Evolutionary conservation across 1,140 invertebrate species (phyloP), one percentile per base, ranked within the genome.

Genomic region (Notospermus geniculatus): DNA sequence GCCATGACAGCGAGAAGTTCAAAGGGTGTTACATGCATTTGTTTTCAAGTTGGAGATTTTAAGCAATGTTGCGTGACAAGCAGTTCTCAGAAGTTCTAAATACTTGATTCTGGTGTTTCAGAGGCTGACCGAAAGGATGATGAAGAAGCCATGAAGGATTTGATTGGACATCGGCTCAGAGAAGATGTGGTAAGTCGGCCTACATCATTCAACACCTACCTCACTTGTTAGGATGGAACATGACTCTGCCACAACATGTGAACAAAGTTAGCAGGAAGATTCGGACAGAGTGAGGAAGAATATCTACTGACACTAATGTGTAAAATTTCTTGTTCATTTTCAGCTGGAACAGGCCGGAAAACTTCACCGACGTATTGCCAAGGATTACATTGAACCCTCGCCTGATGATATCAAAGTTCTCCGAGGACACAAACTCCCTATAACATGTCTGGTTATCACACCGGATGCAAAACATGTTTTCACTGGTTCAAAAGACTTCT

Each of bases 401-500:
- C 2, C 54, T 29, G 59, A 69, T 59, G 67, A 76, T 60, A 65
- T 80, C 7, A 68, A 60, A 57, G 60, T 75, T 17, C 67, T 78
- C 22, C 59, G 73, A 36, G 79, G 78, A 13, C 92, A 95, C 66
- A 87, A 87, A 69, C 80, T 89, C 45, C 83, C 90, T 1, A 82
- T 97, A 7, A 97, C 93, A 4, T 92, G 91, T 78, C 72, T 94
- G 9, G 90, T 88, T 67, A 75, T 96, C 1, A 89, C 90, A 30
- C 82, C 82, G 57, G 89, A 96, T 81, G 86, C 87, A 36, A 83
- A 87, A 73, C 88, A 83, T 76, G 82, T 91, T 0, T 97, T 87
- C 78, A 89, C 89, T 43, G 93, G 89, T 0, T 93, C 91, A 53
- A 97, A 97, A 83, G 92, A 94, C 80, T 88, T 90, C 52, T 84